Evolutionary conservation across 2,113 vertebrate genomes (phyloP).

Genomic region (Cyprinodon tularosa): DNA sequence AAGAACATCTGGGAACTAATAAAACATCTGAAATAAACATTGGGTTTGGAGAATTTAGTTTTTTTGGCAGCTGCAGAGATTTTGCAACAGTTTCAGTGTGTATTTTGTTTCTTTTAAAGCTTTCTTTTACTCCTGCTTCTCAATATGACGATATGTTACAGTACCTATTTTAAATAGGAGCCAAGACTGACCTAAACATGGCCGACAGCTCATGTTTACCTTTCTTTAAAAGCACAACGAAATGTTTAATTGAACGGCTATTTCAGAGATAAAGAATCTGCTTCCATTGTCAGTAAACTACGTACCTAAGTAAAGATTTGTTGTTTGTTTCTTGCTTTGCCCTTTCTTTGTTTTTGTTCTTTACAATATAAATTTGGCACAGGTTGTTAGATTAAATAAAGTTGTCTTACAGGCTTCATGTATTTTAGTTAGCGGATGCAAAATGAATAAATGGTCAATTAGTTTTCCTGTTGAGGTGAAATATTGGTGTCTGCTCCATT

Average conservation of each 20-base stretch:
- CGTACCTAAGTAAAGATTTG: background rate
- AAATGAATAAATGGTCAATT: background rate
- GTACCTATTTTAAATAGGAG: background rate
- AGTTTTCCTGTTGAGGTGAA: slow-evolving; percentile 15
- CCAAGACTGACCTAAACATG: too few relatives aligned
- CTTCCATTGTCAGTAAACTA: background rate
- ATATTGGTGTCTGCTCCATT: background rate
- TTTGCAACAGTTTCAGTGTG: background rate
- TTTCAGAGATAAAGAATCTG: background rate
- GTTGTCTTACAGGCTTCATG: background rate
- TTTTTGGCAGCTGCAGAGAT: background rate
- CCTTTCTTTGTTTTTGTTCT: too few relatives aligned
- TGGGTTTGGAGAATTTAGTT: background rate
- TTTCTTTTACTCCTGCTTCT: background rate
- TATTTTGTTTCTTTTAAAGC: background rate
- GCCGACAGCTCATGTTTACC: too few relatives aligned
- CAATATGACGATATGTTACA: background rate
- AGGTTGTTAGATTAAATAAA: background rate
- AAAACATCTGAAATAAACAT: background rate
- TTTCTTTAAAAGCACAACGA: background rate
- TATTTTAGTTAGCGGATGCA: background rate
- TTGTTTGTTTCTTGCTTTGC: background rate
- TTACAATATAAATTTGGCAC: too few relatives aligned
- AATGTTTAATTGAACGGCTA: background rate
- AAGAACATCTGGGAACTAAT: background rate